A percentile compares a stretch with the other conserved stretches of the same genome.
phyloP scores from a whole-genome alignment of 2,888 invertebrate species.

The Mamestra brassicae region DNA sequence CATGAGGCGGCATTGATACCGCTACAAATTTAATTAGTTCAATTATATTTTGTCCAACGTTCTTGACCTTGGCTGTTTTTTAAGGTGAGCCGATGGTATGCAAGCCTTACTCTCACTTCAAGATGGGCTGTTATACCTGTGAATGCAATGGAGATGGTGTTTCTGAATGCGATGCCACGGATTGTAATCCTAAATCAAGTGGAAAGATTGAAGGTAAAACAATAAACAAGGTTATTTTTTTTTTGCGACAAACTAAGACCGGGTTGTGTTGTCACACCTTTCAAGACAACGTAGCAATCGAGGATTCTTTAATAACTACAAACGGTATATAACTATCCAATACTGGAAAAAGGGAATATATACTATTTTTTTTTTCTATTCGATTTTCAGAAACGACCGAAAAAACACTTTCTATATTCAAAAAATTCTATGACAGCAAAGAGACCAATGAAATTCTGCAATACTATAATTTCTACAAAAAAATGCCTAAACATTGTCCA shows the following conservation, averaged over 20 bases:
- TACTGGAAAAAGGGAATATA: too few species aligned
- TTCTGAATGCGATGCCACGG: constrained; percentile 38
- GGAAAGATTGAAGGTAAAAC: constrained; percentile 1
- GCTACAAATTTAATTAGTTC: background rate
- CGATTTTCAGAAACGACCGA: constrained; percentile 17
- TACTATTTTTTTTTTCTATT: background rate
- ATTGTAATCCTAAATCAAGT: constrained; percentile 17
- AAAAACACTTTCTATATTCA: background rate
- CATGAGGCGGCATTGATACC: too few species aligned
- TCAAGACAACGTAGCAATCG: too few species aligned
- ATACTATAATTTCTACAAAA: constrained; percentile 13
- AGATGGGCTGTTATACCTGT: constrained; percentile 50
- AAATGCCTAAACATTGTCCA: constrained; percentile 35
- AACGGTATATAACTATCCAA: too few species aligned
- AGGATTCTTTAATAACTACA: background rate
- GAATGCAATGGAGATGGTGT: constrained; percentile 53
- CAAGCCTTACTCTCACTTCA: constrained; percentile 55
- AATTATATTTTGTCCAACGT: background rate
- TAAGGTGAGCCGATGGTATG: constrained; percentile 54
- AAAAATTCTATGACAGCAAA: constrained; percentile 25
- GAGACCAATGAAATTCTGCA: background rate
- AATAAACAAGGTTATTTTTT: background rate
- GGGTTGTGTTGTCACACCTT: background rate
- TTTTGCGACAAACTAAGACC: background rate
- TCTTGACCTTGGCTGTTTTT: constrained; percentile 7